Conservation (phyloP, 2,113 vertebrate species). For the Atherinomorus stipes region DNA sequence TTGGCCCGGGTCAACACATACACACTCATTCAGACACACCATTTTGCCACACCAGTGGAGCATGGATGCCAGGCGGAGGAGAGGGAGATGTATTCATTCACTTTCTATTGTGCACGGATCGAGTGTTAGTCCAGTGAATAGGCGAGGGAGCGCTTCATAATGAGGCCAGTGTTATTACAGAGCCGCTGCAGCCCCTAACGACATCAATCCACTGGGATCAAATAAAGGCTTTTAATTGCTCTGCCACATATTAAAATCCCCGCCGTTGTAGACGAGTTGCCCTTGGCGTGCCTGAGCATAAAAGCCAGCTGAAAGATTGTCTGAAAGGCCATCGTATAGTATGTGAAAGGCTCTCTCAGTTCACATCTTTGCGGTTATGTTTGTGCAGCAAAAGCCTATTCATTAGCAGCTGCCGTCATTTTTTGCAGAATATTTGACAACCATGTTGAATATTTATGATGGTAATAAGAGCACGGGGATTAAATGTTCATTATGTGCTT, state of each 20-base stretch:
- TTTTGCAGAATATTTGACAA: constrained; percentile 64
- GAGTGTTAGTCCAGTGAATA: constrained; percentile 77
- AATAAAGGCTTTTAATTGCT: constrained; percentile 83
- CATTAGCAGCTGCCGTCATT: constrained; percentile 59
- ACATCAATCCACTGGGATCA: constrained; percentile 81
- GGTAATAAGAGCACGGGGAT: constrained; percentile 50
- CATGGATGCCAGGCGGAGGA: constrained; percentile 72
- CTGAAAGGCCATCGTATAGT: constrained; percentile 65
- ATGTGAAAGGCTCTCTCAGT: constrained; percentile 47
- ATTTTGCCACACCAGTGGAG: constrained; percentile 74
- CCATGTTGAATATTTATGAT: constrained; percentile 66
- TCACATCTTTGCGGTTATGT: constrained; percentile 63
- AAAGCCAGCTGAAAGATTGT: constrained; percentile 63
- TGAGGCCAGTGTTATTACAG: constrained; percentile 80
- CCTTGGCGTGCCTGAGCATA: constrained; percentile 73
- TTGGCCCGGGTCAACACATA: constrained; percentile 67
- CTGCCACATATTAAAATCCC: constrained; percentile 78
- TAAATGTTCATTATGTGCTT: constrained; percentile 48
- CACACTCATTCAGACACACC: constrained; percentile 55
- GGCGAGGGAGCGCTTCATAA: constrained; percentile 72
- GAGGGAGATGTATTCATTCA: constrained; percentile 77
- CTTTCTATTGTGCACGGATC: constrained; percentile 80
- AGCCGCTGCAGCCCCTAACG: constrained; percentile 67
- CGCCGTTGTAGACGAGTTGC: constrained; percentile 57
- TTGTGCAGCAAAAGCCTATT: constrained; percentile 71